phyloP scores from a whole-genome alignment of 2,113 vertebrate species.

The Eurystomus gularis region DNA sequence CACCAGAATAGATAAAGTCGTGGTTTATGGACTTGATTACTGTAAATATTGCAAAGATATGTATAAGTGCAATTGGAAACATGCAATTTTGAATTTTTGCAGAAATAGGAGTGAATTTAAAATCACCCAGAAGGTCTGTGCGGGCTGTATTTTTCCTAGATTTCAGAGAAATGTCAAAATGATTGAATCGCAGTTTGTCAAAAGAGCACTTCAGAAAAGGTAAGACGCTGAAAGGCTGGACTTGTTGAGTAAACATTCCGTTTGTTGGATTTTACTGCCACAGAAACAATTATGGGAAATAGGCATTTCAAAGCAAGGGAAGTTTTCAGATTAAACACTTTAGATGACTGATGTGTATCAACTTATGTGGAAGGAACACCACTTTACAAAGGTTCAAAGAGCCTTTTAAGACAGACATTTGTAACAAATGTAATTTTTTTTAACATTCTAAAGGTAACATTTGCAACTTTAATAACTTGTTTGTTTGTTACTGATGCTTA shows the following conservation, averaged over 20 bases:
- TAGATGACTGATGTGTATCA: neutral
- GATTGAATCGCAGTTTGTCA: neutral
- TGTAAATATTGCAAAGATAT: neutral
- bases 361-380: neutral
- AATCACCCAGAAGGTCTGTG: neutral
- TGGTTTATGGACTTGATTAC: neutral
- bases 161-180: conserved; percentile 30
- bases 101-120: neutral
- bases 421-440: neutral
- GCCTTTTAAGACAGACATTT: neutral
- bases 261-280: neutral
- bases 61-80: neutral
- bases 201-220: conserved; percentile 20
- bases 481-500: neutral
- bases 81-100: neutral
- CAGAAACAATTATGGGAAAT: neutral
- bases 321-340: neutral
- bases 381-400: neutral
- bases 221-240: neutral
- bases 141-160: neutral
- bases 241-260: neutral
- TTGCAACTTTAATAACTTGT: neutral
- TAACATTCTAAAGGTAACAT: neutral
- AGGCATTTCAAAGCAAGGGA: neutral
- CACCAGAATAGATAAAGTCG: neutral